Conservation (phyloP, 2,797 vertebrate species). For the Tympanoctomys barrerae region DNA sequence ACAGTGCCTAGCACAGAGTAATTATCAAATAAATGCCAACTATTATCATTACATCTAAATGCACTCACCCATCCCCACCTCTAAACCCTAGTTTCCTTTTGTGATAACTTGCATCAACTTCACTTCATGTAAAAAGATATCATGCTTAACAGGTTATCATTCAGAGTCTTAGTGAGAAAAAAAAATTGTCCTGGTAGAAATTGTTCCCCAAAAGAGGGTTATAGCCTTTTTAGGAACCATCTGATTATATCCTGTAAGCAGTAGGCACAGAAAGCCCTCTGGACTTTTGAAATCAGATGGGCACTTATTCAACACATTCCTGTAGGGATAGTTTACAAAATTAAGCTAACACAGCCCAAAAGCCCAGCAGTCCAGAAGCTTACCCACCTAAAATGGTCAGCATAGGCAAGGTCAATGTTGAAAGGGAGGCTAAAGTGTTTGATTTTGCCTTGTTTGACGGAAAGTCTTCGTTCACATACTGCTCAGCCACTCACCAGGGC, state of each 20-base stretch:
- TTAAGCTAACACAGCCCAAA: conserved; percentile 42
- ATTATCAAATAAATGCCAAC: neutral
- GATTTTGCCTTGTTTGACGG: neutral
- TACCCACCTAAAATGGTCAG: neutral
- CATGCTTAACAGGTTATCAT: neutral
- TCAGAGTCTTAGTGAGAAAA: neutral
- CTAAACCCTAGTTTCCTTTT: conserved; percentile 21
- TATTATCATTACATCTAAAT: neutral
- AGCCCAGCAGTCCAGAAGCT: neutral
- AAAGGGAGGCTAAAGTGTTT: neutral
- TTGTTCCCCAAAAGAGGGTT: neutral
- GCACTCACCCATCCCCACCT: neutral
- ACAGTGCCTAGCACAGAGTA: neutral
- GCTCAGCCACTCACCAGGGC: neutral
- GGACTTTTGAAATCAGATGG: conserved; percentile 70
- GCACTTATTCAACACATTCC: conserved; percentile 70
- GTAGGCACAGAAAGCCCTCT: conserved; percentile 60
- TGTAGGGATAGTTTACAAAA: conserved; percentile 48
- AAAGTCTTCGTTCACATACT: neutral
- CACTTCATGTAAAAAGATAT: conserved; percentile 41
- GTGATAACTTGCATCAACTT: neutral
- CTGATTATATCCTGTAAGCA: conserved; percentile 61
- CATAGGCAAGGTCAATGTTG: neutral
- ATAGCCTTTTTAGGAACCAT: conserved; percentile 59
- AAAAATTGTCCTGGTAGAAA: conserved; percentile 32